Conservation (phyloP, 2,888 invertebrate species). For the Carcina quercana region DNA sequence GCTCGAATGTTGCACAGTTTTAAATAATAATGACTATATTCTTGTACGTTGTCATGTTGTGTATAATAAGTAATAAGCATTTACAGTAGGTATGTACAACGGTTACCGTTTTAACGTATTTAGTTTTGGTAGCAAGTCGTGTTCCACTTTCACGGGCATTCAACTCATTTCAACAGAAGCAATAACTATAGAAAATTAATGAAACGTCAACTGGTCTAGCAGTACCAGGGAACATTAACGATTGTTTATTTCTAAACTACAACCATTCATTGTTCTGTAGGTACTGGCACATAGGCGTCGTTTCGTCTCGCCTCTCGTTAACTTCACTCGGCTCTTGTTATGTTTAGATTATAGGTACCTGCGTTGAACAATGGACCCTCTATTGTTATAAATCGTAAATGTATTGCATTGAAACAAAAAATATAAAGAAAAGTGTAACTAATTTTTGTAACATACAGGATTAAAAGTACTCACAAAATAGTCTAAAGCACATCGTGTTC, state of each 20-base stretch:
- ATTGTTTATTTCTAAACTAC: background rate
- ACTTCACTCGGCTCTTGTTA: constrained; percentile 3
- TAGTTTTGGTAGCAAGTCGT: too few relatives aligned
- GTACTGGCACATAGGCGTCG: constrained; percentile 2
- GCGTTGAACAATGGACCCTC: constrained; percentile 1
- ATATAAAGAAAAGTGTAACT: too few relatives aligned
- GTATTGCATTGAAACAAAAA: constrained; percentile 39
- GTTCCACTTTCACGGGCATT: background rate
- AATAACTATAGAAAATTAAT: background rate
- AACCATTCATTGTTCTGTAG: constrained; percentile 1
- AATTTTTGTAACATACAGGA: too few relatives aligned
- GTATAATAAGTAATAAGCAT: too few relatives aligned
- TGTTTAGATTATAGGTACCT: background rate
- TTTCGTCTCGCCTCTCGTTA: constrained; percentile 1
- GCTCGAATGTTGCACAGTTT: too few relatives aligned
- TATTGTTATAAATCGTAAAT: background rate
- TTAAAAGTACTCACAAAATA: too few relatives aligned
- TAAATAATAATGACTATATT: too few relatives aligned
- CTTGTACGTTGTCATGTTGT: too few relatives aligned
- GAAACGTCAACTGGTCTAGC: background rate
- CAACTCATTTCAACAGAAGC: background rate
- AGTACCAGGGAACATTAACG: background rate
- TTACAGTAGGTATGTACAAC: too few relatives aligned
- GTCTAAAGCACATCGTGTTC: too few relatives aligned
- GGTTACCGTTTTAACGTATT: too few relatives aligned